phyloP scores from a whole-genome alignment of 2,797 vertebrate genomes.

The Poeciliopsis presidionis region DNA sequence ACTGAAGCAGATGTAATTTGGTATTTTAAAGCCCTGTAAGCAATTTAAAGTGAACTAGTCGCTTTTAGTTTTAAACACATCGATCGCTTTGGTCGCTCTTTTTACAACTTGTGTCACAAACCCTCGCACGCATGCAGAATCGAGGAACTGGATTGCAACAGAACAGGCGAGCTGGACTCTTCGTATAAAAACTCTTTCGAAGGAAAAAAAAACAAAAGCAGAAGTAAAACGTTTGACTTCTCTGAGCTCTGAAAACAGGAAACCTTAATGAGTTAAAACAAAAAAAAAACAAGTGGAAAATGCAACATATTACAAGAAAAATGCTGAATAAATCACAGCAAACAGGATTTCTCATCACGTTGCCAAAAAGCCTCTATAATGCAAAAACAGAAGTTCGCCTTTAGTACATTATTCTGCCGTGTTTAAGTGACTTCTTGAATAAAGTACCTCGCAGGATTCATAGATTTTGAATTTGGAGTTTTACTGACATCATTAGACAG shows the following conservation, averaged over 20 bases:
- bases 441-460: not conserved
- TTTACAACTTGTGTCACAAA: conserved; percentile 21
- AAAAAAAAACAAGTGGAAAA: conserved; percentile 26
- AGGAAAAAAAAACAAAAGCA: not conserved
- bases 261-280: conserved; percentile 49
- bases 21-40: not conserved
- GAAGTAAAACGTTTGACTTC: conserved; percentile 31
- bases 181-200: conserved; percentile 11
- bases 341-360: conserved; percentile 34
- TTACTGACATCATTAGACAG: not conserved
- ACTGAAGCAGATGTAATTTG: not conserved
- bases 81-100: conserved; percentile 59
- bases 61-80: not conserved
- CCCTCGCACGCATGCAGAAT: conserved; percentile 4
- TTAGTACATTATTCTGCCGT: conserved; percentile 12
- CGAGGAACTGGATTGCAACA: conserved; percentile 30
- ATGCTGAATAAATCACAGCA: conserved; percentile 33
- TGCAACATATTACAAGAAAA: conserved; percentile 70
- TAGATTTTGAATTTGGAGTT: not conserved
- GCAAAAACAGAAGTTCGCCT: conserved; percentile 31
- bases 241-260: conserved; percentile 46
- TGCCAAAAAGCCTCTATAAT: conserved; percentile 36
- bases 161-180: conserved; percentile 37
- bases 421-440: not conserved
- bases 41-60: not conserved